phyloP scores from a whole-genome alignment of 1,140 invertebrate genomes.

The Leucophenga varia region DNA sequence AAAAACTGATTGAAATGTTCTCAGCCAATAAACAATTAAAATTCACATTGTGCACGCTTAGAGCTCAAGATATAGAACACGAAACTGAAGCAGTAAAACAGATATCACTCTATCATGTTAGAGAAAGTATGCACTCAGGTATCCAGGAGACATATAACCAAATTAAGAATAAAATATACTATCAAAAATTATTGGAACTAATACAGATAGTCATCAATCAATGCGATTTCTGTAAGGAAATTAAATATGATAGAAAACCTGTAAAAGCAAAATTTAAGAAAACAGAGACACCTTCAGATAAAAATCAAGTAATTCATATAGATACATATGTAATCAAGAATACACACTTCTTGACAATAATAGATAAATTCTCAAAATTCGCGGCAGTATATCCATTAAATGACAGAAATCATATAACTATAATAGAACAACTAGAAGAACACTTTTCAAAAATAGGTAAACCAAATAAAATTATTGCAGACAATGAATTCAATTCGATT shows the following conservation, averaged over 20 bases:
- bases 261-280: conserved; percentile 16
- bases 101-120: conserved; percentile 20
- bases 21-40: conserved; percentile 16
- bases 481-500: conserved; percentile 15
- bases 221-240: conserved; percentile 10
- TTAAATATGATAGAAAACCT: no score
- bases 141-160: conserved; percentile 14
- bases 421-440: conserved; percentile 9
- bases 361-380: conserved; percentile 18
- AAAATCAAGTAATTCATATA: conserved; percentile 14
- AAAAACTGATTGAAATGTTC: conserved; percentile 18
- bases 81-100: conserved; percentile 19
- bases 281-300: conserved; percentile 18
- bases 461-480: conserved; percentile 7
- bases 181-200: no score
- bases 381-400: neutral
- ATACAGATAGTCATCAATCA: no score
- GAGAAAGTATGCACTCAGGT: no score
- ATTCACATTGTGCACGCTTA: conserved; percentile 17
- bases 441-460: conserved; percentile 8
- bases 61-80: conserved; percentile 14
- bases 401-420: conserved; percentile 12
- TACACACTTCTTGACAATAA: conserved; percentile 10
- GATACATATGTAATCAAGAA: conserved; percentile 11
- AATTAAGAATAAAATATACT: no score